Evolutionary conservation across 2,888 invertebrate species (phyloP), one percentile per base, ranked within the genome.

Genomic region (Melanotus villosus): DNA sequence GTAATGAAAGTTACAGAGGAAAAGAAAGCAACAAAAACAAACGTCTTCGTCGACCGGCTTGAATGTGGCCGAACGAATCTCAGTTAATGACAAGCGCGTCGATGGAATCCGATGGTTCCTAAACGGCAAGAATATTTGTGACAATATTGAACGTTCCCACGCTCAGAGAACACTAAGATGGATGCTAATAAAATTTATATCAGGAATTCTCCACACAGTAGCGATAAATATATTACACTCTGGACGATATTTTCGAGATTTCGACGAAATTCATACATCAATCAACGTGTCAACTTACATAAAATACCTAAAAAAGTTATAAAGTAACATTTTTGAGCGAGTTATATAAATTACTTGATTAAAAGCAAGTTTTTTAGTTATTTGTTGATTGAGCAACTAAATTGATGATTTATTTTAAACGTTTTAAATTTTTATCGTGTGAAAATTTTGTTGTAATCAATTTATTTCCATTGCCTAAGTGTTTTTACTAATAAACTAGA

Each of bases 141-240:
- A 83, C 88, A 89, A 84, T 89, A 89, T 83, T 88, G 87, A 78
- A 86, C 83, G 88, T 88, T 78, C 88, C 89, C 84, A 88, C 88
- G 82, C 88, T 89, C 79, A 64, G 67, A 73, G 54, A 58, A 60
- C 58, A 69, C 70, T 71, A 71, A 75, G 73, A 75, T 73, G 73
- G 70, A 75, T 72, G 71, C 72, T 68, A 67, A 69, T 69, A 70
- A 72, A 73, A 71, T 71, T 74, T 74, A 69, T 74, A 71, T 74
- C 73, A 71, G 63, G 65, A 74, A 73, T 73, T 73, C 71, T 70
- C 70, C 73, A 66, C 75, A 75, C 75, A 76, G 79, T 80, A 80
- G 79, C 78, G 77, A 78, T 79, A 80, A 79, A 80, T 77, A 77
- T 76, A 80, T 80, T 79, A 78, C 77, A 70, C 75, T 69, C 70